Base-by-base conservation (phyloP, 2,888 invertebrate genomes). In the Nebria brevicollis region DNA sequence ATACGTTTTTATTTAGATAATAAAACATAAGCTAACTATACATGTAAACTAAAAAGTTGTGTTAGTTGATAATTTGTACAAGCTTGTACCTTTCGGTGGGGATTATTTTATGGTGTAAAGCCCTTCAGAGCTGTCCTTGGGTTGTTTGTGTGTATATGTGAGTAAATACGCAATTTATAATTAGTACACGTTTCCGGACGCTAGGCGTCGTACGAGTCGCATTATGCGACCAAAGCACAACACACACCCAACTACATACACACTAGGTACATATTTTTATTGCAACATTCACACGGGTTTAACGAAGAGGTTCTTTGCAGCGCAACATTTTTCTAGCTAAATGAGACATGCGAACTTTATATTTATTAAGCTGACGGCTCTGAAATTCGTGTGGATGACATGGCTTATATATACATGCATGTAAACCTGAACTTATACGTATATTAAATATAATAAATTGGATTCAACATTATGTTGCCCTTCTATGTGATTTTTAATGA, bases 131-230 rank as follows among this genome's bases (percentile, higher is more conserved):
- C 11, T 54, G 54, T 3, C 54, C 54, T 54, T 54, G 54, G 8
- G 70, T 25, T 25, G 34, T 7, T 11, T 34, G 66, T 66, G 66
- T 66, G 8, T 70, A 34, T 26, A 25, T 25, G 34, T 70, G 70
- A 25, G 20, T 70, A 70, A 70, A 70, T 25, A 70, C 70, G 26
- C 70, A 70, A 70, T 70, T 70, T 70, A 70, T 70, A 70, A 70
- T 70, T 70, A 70, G 70, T 70, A 25, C 70, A 70, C 70, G 70
- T 70, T 70, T 20, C 20, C 3, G 26, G 70, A 11, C 6, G 15
- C 11, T 70, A 15, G 34, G 25, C 70, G 70, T 20, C 34, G 20
- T 20, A 70, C 54, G 34, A 70, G 70, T 68, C 68, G 13, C 68
- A 68, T 68, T 68, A 54, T 13, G 7, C 54, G 34, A 34, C 34